Evolutionary conservation across 2,113 vertebrate species (phyloP), one percentile per base, ranked within the genome.

Genomic region (Patagioenas fasciata): DNA sequence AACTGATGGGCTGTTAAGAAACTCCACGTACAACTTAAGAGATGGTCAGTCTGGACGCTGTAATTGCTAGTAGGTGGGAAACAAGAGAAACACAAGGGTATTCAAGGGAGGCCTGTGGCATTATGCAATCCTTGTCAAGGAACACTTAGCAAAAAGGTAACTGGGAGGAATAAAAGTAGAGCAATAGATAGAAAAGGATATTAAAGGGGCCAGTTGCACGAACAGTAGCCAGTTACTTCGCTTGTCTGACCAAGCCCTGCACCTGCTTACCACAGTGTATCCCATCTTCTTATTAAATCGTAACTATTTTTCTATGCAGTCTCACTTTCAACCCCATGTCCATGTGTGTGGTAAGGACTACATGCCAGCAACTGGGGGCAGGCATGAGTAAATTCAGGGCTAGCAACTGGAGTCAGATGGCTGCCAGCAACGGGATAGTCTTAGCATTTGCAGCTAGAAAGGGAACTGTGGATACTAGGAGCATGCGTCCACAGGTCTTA

Each of bases 401-500:
- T 48, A 78, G 42, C 28, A 88, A 15, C 11, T 18, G 48, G 10
- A 79, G 16, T 4, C 10, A 65, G 15, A 44, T 5, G 17, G 11
- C 17, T 57, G 11, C 36, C 32, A 57, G 15, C 13, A 50, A 62
- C 18, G 25, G 15, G 14, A 66, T 15, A 40, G 6, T 36, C 17
- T 61, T 20, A 4, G n/a, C 11, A n/a, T 21, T 44, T 70, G 26
- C 17, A 62, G 51, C 21, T 79, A 15, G 34, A 79, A 74, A 6
- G 14, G 12, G 21, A 73, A 53, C 21, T 11, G 32, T 12, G 8
- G 31, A 38, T 74, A 47, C n/a, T n/a, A 66, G 29, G 4, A 57
- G 11, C 4, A 28, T 0, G 0, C 1, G 6, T 26, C 29, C 8
- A 9, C 15, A 28, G 31, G 32, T 70, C 44, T 8, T 48, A 29